Evolutionary conservation across 1,140 invertebrate species (phyloP), one percentile per base, ranked within the genome.

Genomic region (Acyrthosiphon pisum): DNA sequence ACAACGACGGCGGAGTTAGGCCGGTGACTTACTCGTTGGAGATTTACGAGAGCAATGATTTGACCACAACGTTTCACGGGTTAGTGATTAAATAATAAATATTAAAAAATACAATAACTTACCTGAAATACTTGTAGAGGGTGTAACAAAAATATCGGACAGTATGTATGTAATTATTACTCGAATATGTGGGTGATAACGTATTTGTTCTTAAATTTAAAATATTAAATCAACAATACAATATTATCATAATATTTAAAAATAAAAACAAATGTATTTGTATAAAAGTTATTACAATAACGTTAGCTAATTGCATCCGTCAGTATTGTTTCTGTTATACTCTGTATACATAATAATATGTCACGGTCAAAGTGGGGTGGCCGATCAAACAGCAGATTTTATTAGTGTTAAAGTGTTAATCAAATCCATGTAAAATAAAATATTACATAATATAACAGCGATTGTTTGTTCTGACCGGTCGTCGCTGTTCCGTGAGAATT

Each of bases 31-130:
- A 93, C 50, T 48, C 91, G 30, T 20, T 93, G 18, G 81, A 84
- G 76, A 50, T 93, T 30, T 93, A 93, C 18, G 91, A 93, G 35
- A 81, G 91, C 26, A 56, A 89, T 6, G 88, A 37, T 23, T 53
- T 89, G 50, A 44, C 53, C 11, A 68, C 89, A 6, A 30, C 35
- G 35, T 44, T 18, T 60, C 8, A 26, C 53, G 41, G 53, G 88
- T 90, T 6, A 60, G 53, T 20, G 35, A 26, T 50, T 46, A 86
- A 87, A 41, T 41, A 84, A 26, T 26, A 84, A 84, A 84, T 76
- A 86, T 23, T 41, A 44, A 6, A 6, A 41, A 3, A 41, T 41
- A 41, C 41, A 41, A 41, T 41, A 41, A 4, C 23, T 41, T 14
- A 26, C 20, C 4, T 53, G 7, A 4, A 53, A 53, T 53, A 53